phyloP scores from a whole-genome alignment of 2,888 invertebrate species.

The Philereme transversata region DNA sequence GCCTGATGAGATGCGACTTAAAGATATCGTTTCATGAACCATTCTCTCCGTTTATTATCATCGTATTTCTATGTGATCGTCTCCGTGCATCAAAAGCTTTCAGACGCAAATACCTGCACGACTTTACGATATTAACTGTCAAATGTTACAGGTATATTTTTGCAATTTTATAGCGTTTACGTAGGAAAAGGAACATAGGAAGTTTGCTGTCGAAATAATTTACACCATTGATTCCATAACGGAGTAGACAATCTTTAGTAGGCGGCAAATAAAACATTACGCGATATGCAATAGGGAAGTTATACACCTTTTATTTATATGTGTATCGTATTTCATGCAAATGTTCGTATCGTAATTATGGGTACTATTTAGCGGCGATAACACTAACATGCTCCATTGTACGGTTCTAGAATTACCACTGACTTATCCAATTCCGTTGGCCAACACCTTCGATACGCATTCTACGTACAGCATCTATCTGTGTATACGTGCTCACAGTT shows the following conservation, averaged over 20 bases:
- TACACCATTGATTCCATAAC: slow-evolving; percentile 13
- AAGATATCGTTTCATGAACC: slow-evolving; percentile 55
- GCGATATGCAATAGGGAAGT: slow-evolving; percentile 14
- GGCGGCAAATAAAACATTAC: slow-evolving; percentile 14
- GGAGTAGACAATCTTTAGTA: slow-evolving; percentile 21
- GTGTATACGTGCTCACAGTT: slow-evolving; percentile 29
- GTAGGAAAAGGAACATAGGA: neutral
- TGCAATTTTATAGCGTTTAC: slow-evolving; percentile 38
- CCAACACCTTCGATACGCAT: slow-evolving; percentile 38
- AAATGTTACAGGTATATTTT: slow-evolving; percentile 42
- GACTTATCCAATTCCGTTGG: slow-evolving; percentile 44
- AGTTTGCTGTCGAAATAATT: slow-evolving; percentile 19
- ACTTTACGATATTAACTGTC: slow-evolving; percentile 43
- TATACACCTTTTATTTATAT: slow-evolving; percentile 10
- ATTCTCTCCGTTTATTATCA: slow-evolving; percentile 55
- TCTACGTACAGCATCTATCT: slow-evolving; percentile 24
- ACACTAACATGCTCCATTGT: slow-evolving; percentile 34
- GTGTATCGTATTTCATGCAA: slow-evolving; percentile 20
- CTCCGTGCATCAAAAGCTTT: slow-evolving; percentile 40
- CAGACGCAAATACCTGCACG: slow-evolving; percentile 34
- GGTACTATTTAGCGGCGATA: slow-evolving; percentile 26
- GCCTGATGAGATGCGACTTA: slow-evolving; percentile 58
- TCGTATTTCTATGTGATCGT: slow-evolving; percentile 46
- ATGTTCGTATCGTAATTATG: slow-evolving; percentile 15
- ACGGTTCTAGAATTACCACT: slow-evolving; percentile 41